Percentiles rank a stretch among this genome's conserved stretches.
Evolutionary conservation across 2,797 vertebrate genomes (phyloP).

Genomic region (Mastacembelus armatus): DNA sequence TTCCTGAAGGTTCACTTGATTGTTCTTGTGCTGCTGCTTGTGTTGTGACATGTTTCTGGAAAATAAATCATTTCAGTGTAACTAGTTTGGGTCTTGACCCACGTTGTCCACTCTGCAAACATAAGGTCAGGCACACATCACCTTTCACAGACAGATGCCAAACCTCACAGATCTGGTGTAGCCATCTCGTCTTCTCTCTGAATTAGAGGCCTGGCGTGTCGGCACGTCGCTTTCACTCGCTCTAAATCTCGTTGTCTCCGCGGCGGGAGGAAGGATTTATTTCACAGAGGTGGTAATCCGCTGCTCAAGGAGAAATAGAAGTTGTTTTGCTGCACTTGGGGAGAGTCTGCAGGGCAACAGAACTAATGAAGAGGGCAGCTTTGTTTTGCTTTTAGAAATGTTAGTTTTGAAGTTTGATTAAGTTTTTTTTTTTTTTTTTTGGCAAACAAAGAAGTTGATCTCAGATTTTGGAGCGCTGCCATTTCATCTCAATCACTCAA

Average conservation of each 20-base stretch:
- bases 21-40: no score
- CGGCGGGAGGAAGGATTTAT: constrained; percentile 42
- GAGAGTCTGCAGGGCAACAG: constrained; percentile 29
- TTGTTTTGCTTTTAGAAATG: no score
- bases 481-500: constrained; percentile 1
- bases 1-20: no score
- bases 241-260: constrained; percentile 39
- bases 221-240: constrained; percentile 17
- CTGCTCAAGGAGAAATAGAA: constrained; percentile 46
- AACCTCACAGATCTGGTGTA: constrained; percentile 30
- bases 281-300: constrained; percentile 41
- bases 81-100: no score
- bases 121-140: no score
- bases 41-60: no score
- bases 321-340: constrained; percentile 30
- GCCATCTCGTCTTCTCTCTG: constrained; percentile 37
- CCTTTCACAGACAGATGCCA: no score
- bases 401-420: not conserved
- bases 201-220: constrained; percentile 31
- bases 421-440: constrained; percentile 8
- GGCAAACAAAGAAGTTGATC: constrained; percentile 7
- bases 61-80: no score
- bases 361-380: constrained; percentile 17
- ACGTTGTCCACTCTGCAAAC: no score
- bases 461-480: constrained; percentile 11